A percentile compares a stretch with the other conserved stretches of the same genome.
phyloP scores from a whole-genome alignment of 2,113 vertebrate species.

The Odocoileus virginianus region DNA sequence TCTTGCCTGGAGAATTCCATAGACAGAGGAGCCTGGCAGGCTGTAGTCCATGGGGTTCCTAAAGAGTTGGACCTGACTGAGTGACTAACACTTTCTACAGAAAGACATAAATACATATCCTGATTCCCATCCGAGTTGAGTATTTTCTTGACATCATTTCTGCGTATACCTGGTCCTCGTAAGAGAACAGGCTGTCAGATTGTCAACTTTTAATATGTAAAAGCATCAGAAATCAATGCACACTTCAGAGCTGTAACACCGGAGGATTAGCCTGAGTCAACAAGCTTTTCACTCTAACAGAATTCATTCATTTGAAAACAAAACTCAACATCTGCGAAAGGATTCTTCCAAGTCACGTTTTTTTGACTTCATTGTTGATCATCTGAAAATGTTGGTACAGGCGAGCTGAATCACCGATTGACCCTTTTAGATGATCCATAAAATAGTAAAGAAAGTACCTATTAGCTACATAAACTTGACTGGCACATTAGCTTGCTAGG shows the following conservation, averaged over 20 bases:
- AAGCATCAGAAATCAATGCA: neutral
- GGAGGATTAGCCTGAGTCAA: slow-evolving; percentile 34
- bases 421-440: neutral
- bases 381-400: neutral
- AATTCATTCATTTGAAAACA: neutral
- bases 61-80: too few species aligned
- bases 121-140: neutral
- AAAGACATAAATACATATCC: neutral
- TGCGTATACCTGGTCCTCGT: neutral
- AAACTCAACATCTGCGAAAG: neutral
- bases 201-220: neutral
- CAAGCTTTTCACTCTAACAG: slow-evolving; percentile 17
- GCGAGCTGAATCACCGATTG: neutral
- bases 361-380: neutral
- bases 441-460: neutral
- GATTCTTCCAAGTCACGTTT: neutral
- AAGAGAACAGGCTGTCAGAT: neutral
- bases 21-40: too few species aligned
- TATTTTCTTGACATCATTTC: slow-evolving; percentile 17
- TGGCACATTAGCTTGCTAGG: neutral
- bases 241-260: neutral
- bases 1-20: too few species aligned
- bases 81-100: neutral
- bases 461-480: neutral
- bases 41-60: too few species aligned